Percentiles rank a stretch among this genome's conserved stretches.
Evolutionary conservation across 2,888 invertebrate species (phyloP).

Genomic region (Thereva unica): DNA sequence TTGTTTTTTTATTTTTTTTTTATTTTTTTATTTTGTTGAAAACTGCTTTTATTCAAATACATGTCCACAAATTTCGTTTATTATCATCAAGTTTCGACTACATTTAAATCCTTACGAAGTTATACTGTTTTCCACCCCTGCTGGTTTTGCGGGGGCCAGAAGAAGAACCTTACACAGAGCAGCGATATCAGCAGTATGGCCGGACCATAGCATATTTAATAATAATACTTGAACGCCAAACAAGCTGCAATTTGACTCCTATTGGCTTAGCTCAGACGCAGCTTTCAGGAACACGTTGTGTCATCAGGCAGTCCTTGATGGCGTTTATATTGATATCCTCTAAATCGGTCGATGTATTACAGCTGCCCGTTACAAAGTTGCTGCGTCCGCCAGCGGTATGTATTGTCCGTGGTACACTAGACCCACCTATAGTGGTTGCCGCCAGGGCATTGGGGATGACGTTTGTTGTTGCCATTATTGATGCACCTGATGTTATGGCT

Average conservation of each 20-base stretch:
- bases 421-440: constrained; percentile 38
- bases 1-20: too few species aligned
- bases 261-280: constrained; percentile 69
- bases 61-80: constrained; percentile 14
- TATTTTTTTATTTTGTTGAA: too few species aligned
- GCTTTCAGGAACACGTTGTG: constrained; percentile 84
- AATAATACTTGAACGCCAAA: not conserved
- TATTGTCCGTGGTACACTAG: constrained; percentile 44
- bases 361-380: constrained; percentile 43
- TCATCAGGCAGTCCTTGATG: constrained; percentile 84
- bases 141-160: too few species aligned
- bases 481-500: constrained; percentile 53
- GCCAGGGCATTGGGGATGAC: constrained; percentile 46
- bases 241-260: too few species aligned
- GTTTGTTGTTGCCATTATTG: constrained; percentile 48
- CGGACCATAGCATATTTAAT: not conserved
- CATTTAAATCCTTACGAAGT: constrained; percentile 6
- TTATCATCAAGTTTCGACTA: constrained; percentile 12
- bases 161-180: not conserved
- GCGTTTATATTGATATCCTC: constrained; percentile 76
- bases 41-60: too few species aligned
- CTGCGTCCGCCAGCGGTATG: constrained; percentile 40
- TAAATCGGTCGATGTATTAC: constrained; percentile 55
- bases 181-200: not conserved
- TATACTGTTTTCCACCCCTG: not conserved